Percentiles rank a stretch among this genome's conserved stretches.
Evolutionary conservation across 2,888 invertebrate genomes (phyloP).

Genomic region (Rhaphigaster nebulosa): DNA sequence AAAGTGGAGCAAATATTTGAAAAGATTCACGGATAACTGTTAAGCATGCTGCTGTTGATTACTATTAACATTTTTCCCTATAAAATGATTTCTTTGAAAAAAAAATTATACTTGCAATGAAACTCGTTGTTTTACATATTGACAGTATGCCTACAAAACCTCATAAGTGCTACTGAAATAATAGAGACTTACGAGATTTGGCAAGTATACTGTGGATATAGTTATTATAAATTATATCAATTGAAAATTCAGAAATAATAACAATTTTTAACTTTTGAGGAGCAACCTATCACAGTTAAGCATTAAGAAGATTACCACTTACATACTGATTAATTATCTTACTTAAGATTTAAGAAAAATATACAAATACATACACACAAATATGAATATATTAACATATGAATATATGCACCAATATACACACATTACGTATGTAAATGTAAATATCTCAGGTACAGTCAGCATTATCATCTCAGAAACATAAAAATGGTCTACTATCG

Average conservation of each 20-base stretch:
- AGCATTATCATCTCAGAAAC: neutral
- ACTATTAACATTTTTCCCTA: neutral
- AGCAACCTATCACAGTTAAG: slow-evolving; percentile 6
- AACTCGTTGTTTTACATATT: neutral
- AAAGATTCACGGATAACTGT: neutral
- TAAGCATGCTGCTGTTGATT: neutral
- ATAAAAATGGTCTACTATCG: neutral
- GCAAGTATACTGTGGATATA: neutral
- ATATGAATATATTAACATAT: neutral
- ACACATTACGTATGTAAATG: neutral
- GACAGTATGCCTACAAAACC: no score
- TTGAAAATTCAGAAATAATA: neutral
- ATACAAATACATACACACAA: neutral
- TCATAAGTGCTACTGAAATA: no score
- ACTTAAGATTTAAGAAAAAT: neutral
- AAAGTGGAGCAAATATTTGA: neutral
- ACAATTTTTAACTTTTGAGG: neutral
- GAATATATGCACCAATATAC: neutral
- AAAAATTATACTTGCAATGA: neutral
- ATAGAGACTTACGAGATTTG: no score
- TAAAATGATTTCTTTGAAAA: neutral
- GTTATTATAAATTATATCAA: neutral
- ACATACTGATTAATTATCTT: neutral
- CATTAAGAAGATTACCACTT: slow-evolving; percentile 4
- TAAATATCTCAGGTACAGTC: neutral